Evolutionary conservation across 2,888 invertebrate species (phyloP).

Genomic region (Mythimna loreyi): DNA sequence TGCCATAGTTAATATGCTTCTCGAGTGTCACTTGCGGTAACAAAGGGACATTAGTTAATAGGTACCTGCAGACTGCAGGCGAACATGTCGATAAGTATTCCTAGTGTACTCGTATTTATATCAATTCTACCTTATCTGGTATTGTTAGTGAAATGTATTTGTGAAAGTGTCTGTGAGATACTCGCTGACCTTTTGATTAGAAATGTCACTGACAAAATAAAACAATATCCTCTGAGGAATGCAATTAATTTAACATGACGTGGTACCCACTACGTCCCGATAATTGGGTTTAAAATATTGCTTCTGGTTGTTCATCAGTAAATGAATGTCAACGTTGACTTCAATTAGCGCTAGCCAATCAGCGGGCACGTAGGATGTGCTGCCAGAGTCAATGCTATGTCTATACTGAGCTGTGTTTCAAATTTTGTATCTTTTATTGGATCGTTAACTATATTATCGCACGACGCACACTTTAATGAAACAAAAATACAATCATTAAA

Average conservation of each 20-base stretch:
- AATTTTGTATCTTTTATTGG: not conserved
- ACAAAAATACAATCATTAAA: constrained; percentile 9
- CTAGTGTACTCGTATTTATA: constrained; percentile 24
- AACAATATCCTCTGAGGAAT: constrained; percentile 47
- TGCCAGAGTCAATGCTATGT: constrained; percentile 31
- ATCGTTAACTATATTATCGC: not conserved
- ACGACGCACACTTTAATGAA: not conserved
- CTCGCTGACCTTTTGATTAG: constrained; percentile 69
- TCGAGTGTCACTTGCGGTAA: constrained; percentile 71
- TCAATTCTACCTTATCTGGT: constrained; percentile 13
- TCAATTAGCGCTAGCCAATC: constrained; percentile 66
- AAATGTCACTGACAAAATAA: constrained; percentile 63
- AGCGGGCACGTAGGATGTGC: constrained; percentile 35
- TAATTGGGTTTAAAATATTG: constrained; percentile 53
- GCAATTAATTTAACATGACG: constrained; percentile 44
- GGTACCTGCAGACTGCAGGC: constrained; percentile 38
- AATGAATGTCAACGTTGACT: constrained; percentile 63
- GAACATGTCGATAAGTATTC: constrained; percentile 22
- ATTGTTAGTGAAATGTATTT: constrained; percentile 26
- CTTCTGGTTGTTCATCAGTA: constrained; percentile 42
- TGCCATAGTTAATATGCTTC: constrained; percentile 74
- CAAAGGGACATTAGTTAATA: constrained; percentile 69
- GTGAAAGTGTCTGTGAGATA: constrained; percentile 48
- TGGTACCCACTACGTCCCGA: constrained; percentile 34
- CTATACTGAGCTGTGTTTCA: constrained; percentile 2